Base-by-base conservation (phyloP, 2,888 invertebrate genomes). In the Ichneumoninae sp. region DNA sequence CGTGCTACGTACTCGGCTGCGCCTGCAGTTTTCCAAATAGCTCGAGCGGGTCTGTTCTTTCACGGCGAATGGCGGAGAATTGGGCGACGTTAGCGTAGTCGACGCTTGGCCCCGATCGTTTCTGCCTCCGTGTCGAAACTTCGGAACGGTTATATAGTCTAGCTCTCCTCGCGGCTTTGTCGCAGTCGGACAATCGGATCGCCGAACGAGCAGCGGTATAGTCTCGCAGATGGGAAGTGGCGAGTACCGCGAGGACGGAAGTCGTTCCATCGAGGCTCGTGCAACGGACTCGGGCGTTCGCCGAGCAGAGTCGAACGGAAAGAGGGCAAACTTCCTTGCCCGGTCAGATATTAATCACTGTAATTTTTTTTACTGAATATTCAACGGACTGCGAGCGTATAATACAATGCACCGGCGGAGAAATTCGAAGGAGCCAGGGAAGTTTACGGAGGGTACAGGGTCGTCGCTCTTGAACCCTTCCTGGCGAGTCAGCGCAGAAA, bases 401-500 rank as follows among this genome's bases (percentile, higher is more conserved):
- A 44, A 60, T 74, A 66, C 16, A 47, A 22, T 52, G 66, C 52
- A 75, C 50, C 74, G 65, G 19, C 19, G 52, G 62, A 40, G 40
- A 54, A 54, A 77, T 44, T 66, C 40, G 13, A 8, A 68, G 19
- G 26, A 74, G 6, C 33, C 26, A 19, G 33, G 30, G n/a, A 47
- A 47, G 1, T 36, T 40, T 7, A 26, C 36, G 22, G 26, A 62
- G n/a, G 40, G 47, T 50, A 74, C 74, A 36, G 60, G 72, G 80
- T 80, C 69, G 68, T 47, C 60, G 60, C 77, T 80, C 69, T 75
- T 60, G 62, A 69, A 77, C 80, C 80, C 72, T 77, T 72, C 76
- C 26, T 44, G 68, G 68, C 52, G 68, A 72, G 72, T 71, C 66
- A 60, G 62, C 72, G 50, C 62, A 83, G 79, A 83, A 81, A 81